A percentile compares a stretch with the other conserved stretches of the same genome.
Evolutionary conservation across 53 echinoderm and acorn worm genomes (phyloP).

Genomic region (Paracentrotus lividus): DNA sequence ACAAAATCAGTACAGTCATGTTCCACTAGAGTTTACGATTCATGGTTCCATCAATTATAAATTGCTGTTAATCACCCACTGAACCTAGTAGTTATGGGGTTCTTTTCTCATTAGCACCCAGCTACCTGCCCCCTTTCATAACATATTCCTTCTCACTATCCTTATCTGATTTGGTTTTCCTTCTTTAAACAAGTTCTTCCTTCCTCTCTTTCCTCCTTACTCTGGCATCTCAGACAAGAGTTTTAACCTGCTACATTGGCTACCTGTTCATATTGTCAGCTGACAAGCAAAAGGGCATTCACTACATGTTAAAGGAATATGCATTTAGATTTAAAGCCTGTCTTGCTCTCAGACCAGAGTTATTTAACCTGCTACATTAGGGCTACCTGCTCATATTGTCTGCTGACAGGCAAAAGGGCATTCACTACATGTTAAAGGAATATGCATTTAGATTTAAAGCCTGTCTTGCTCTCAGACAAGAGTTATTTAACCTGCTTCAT

Average conservation of each 20-base stretch:
- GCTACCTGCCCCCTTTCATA: not conserved
- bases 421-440: too few species aligned
- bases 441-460: too few species aligned
- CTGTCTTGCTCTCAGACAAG: conserved; percentile 23
- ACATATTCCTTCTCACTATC: conserved; percentile 6
- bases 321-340: too few species aligned
- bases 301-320: too few species aligned
- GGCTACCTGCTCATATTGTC: too few species aligned
- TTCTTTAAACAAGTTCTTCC: conserved; percentile 23
- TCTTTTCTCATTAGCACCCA: not conserved
- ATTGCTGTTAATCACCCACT: not conserved
- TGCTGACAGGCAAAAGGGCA: too few species aligned
- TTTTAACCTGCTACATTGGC: not conserved
- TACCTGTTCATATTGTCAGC: too few species aligned
- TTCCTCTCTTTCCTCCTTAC: conserved; percentile 32
- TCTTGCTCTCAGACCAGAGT: conserved; percentile 11
- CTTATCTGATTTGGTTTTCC: conserved; percentile 41
- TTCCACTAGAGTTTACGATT: too few species aligned
- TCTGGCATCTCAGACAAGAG: conserved; percentile 1
- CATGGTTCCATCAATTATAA: not conserved
- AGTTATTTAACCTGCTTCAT: conserved; percentile 1
- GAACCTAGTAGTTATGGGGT: too few species aligned
- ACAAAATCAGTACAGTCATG: too few species aligned
- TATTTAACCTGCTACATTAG: not conserved
- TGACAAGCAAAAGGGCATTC: too few species aligned